These are phyloP conservation scores for Cenopis cana DNA, from an alignment of 2,888 invertebrate genomes.

Conservation along the genomic window DNA sequence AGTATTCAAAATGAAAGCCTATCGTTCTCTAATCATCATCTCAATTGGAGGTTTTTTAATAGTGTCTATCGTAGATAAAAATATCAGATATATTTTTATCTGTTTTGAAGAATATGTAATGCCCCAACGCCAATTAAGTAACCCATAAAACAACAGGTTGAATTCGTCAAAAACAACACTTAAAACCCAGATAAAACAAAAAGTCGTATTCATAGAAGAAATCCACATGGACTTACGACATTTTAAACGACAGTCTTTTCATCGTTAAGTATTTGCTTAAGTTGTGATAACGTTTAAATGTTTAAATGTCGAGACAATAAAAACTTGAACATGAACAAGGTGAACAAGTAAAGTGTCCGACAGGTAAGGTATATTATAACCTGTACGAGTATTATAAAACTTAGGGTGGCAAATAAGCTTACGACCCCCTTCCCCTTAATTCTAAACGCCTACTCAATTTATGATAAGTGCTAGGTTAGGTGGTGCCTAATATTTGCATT, in stretches of 20 bases:
- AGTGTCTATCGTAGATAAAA: too few relatives aligned
- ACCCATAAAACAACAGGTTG: neutral
- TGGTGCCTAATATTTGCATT: neutral
- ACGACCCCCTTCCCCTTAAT: neutral
- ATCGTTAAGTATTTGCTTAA: neutral
- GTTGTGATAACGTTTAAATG: conserved; percentile 24
- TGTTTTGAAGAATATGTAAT: neutral
- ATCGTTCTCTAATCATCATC: too few relatives aligned
- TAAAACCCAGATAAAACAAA: neutral
- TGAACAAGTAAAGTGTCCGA: conserved; percentile 6
- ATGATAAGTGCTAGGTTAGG: too few relatives aligned
- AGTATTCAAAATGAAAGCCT: too few relatives aligned
- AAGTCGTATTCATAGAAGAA: neutral
- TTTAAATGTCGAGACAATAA: conserved; percentile 28
- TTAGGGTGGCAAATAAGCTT: neutral
- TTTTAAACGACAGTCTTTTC: neutral
- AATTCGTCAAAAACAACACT: conserved; percentile 7
- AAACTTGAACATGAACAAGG: conserved; percentile 29
- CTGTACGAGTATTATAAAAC: neutral
- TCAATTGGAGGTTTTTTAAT: too few relatives aligned
- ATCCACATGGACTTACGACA: neutral
- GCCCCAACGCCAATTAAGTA: neutral
- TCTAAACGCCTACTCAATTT: neutral
- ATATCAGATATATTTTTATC: too few relatives aligned
- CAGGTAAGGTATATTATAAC: neutral